Evolutionary conservation across 2,888 invertebrate genomes (phyloP), one percentile per base, ranked within the genome.

Genomic region (Amphimallon solstitiale): DNA sequence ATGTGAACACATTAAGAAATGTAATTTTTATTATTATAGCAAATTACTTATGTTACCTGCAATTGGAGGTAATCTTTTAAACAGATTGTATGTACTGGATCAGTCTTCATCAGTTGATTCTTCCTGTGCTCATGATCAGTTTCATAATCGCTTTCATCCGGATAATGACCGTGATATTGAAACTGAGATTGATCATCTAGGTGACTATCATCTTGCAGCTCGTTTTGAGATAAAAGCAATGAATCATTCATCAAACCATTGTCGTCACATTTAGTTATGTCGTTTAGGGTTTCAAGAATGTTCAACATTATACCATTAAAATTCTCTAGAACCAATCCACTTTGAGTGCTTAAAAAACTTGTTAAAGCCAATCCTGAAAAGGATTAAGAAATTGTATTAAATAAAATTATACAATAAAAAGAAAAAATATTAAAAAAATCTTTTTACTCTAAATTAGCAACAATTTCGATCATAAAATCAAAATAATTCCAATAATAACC

Each of bases 81-180:
- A 66, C 91, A 90, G 45, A 93, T 88, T 61, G 88, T 89, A 78
- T 93, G 91, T 15, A 96, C 92, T 34, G 94, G 93, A 84, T 97
- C 95, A 61, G 86, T 84, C 51, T 88, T 84, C 59, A 89, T 86
- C 35, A 92, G 85, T 76, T 88, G 85, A 75, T 88, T 89, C 54
- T 89, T 86, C 34, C 95, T 85, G 75, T 87, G 86, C 73, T 92
- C 92, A 80, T 94, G 94, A 75, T 91, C 90, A 35, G 90, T 90
- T 75, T 90, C 89, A 66, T 86, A 86, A 64, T 90, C 89, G 14
- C 88, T 88, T 73, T 90, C 89, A 61, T 86, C 86, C 63, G 85
- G 84, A 21, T 83, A 83, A 70, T 87, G 86, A 37, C 77, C 80
- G 0, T 81, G 79, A 73, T 83, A 84, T 51, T 67, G 68, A 46